Percentiles rank a stretch among this genome's conserved stretches.
These are phyloP conservation scores for Emydocephalus ijimae DNA, from an alignment of 2,113 vertebrate species.

Conservation along the genomic window DNA sequence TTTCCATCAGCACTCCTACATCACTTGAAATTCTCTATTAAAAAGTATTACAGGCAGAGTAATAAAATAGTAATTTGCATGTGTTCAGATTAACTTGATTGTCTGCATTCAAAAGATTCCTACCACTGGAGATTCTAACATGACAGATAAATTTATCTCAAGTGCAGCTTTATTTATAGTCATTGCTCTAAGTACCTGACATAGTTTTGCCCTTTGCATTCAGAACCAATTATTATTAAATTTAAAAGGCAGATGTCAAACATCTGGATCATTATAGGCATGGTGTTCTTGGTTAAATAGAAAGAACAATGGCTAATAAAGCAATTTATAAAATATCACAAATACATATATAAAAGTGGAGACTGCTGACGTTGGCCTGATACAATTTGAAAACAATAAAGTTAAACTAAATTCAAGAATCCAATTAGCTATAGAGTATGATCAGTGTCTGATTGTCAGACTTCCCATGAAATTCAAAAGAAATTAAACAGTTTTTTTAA, in stretches of 20 bases:
- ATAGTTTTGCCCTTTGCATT: neutral
- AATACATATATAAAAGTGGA: neutral
- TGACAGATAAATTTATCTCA: neutral
- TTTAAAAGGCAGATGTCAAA: constrained; percentile 6
- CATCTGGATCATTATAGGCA: constrained; percentile 8
- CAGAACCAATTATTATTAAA: neutral
- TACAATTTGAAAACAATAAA: neutral
- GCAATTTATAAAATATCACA: neutral
- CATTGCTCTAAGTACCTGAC: constrained; percentile 24
- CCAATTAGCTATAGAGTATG: neutral
- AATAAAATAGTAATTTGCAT: constrained; percentile 10
- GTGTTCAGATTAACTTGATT: constrained; percentile 15
- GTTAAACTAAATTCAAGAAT: neutral
- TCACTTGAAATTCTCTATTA: neutral
- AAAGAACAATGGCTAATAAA: neutral
- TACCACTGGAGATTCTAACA: neutral
- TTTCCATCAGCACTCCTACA: neutral
- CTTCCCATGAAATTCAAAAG: neutral
- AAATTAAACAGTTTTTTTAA: neutral
- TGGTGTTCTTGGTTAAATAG: neutral
- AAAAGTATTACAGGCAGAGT: constrained; percentile 4
- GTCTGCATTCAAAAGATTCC: neutral
- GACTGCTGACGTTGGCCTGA: neutral
- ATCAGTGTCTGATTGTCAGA: neutral
- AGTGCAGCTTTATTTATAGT: neutral